Base-by-base conservation (phyloP, 2,888 invertebrate genomes). In the Drosophila nigricruria region DNA sequence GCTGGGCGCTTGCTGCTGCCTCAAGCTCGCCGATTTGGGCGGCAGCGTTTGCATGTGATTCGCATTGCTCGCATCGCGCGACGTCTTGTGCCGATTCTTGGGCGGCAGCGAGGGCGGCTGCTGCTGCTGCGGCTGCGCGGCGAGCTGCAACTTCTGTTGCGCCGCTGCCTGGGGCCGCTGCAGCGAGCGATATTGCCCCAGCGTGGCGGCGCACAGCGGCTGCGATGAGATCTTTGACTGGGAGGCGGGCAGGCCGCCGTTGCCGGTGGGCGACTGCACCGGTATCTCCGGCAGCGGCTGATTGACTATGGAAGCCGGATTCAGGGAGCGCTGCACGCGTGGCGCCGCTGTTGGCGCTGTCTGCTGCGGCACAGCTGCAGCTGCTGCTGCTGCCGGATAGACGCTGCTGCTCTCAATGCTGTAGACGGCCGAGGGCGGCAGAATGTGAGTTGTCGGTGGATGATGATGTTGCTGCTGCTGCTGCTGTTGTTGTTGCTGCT, bases 121-220 rank as follows among this genome's bases (percentile, higher is more conserved):
- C 58, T 87, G 89, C 27, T 80, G 88, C 50, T 75, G 74, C 27
- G 77, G 73, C 16, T 80, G 78, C 32, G 92, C 66, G 92, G 91
- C 62, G 84, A 90, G 70, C 70, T 92, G 90, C 61, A 92, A 43
- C 72, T 92, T 92, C 50, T 91, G 88, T 20, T 90, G 77, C 23
- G 71, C 56, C 18, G 83, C 52, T 3, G 89, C 75, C 36, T 92
- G 89, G 0, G 95, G 95, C 0, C 95, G 93, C 82, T 95, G 95
- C 52, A 95, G 91, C 27, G 95, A 95, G 49, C 95, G 93, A 89
- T 95, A 95, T 79, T 95, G 94, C 38, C 93, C 92, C 8, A 95
- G 90, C 58, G 94, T 93, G 47, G 93, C 92, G 5, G 92, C 93
- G 63, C 92, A 93, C 30, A 93, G 77, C 23, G 93, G 93, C 75